Percentiles rank a stretch among this genome's conserved stretches.
These are phyloP conservation scores for Galerucella nymphaeae DNA, from an alignment of 2,888 invertebrate genomes.

Conservation along the genomic window DNA sequence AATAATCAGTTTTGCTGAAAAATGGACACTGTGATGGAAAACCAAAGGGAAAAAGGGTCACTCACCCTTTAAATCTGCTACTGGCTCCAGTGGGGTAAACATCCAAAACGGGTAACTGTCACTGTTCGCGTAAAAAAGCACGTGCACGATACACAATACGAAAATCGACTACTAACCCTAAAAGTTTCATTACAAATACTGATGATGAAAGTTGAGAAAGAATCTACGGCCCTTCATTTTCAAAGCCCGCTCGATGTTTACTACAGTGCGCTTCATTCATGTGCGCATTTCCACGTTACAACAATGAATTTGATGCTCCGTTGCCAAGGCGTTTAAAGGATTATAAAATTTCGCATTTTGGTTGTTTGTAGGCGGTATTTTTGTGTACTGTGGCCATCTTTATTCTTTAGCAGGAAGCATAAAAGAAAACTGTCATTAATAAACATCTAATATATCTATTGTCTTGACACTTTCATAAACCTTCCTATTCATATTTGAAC, in stretches of 20 bases:
- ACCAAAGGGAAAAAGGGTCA: slow-evolving; percentile 45
- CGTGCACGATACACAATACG: slow-evolving; percentile 50
- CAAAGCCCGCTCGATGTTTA: slow-evolving; percentile 54
- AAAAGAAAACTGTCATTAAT: too few relatives aligned
- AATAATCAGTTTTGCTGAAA: background rate
- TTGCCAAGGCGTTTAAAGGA: background rate
- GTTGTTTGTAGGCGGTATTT: too few relatives aligned
- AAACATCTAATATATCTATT: too few relatives aligned
- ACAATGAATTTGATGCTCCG: slow-evolving; percentile 27
- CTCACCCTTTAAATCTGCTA: slow-evolving; percentile 45
- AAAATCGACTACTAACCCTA: slow-evolving; percentile 53
- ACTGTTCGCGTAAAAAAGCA: slow-evolving; percentile 47
- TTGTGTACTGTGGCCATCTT: too few relatives aligned
- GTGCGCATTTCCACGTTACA: slow-evolving; percentile 48
- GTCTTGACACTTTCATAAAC: too few relatives aligned
- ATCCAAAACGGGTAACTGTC: slow-evolving; percentile 36
- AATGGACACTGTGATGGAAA: slow-evolving; percentile 13
- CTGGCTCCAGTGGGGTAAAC: slow-evolving; percentile 32
- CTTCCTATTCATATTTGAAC: too few relatives aligned
- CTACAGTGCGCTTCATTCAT: slow-evolving; percentile 44
- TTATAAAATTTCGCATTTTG: background rate
- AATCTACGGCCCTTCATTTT: slow-evolving; percentile 53
- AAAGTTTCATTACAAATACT: slow-evolving; percentile 55
- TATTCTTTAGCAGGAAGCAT: too few relatives aligned
- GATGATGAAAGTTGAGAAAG: slow-evolving; percentile 50